phyloP scores from a whole-genome alignment of 2,113 vertebrate species.

The Rynchops niger region DNA sequence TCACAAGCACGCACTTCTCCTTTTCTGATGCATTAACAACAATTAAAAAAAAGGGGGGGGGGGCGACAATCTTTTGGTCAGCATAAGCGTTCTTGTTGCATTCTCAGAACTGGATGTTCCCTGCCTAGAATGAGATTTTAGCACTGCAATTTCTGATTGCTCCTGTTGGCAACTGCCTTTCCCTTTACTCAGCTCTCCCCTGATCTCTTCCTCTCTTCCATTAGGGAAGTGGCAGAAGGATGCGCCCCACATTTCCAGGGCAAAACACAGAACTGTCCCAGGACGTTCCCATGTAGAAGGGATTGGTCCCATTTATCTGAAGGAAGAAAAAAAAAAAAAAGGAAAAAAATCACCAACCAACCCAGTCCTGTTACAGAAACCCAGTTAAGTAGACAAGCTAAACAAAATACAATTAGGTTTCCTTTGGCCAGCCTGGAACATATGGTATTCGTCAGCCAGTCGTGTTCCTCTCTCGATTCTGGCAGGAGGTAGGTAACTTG shows the following conservation, averaged over 20 bases:
- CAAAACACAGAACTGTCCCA: not conserved
- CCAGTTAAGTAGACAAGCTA: slow-evolving; percentile 51
- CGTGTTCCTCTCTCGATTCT: slow-evolving; percentile 51
- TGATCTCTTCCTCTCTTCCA: not conserved
- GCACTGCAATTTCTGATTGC: not conserved
- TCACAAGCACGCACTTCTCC: not conserved
- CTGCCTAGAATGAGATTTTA: slow-evolving; percentile 4
- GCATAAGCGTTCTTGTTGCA: not conserved
- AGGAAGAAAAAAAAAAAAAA: not conserved
- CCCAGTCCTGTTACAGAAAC: slow-evolving; percentile 31
- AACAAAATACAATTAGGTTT: slow-evolving; percentile 66
- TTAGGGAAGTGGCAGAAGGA: not conserved
- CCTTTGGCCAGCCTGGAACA: slow-evolving; percentile 66
- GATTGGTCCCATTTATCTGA: not conserved
- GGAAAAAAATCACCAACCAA: not conserved
- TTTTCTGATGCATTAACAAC: not conserved
- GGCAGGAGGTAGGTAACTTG: slow-evolving; percentile 58
- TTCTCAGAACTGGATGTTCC: slow-evolving; percentile 27
- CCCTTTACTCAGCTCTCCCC: not conserved
- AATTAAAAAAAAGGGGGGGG: not conserved
- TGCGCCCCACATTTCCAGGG: not conserved
- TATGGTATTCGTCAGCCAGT: slow-evolving; percentile 68
- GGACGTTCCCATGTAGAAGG: not conserved
- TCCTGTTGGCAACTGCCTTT: not conserved
- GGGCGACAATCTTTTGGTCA: not conserved